Evolutionary conservation across 2,888 invertebrate genomes (phyloP), one percentile per base, ranked within the genome.

Genomic region (Cephus pulcher): DNA sequence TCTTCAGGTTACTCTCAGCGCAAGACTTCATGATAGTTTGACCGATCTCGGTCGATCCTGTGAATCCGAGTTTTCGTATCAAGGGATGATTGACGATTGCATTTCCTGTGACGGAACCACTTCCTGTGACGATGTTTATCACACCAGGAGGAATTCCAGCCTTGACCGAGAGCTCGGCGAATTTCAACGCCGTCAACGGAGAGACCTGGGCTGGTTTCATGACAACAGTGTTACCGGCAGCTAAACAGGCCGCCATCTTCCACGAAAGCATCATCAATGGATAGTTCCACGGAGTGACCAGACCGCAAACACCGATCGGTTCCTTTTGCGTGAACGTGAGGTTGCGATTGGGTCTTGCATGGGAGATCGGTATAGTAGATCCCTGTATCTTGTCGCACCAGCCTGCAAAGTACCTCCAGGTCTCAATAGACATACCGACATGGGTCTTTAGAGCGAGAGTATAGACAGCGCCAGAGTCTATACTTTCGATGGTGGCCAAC

Each of bases 211-310:
- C 98, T 0, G 99, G 99, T 92, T 99, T 99, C 91, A 98, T 97
- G 0, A 99, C 95, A 0, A 98, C 98, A 0, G 98, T 98, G 90
- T 99, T 99, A 68, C 99, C 99, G 12, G 98, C 98, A 0, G 98
- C 98, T 74, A 99, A 93, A 89, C 98, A 99, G 4, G 99, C 98
- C 0, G 98, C 98, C 98, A 98, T 98, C 92, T 99, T 99, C 98
- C 98, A 99, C 0, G 98, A 97, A 15, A 99, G 92, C 99, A 99
- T 99, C 99, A 99, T 99, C 12, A 99, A 93, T 0, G 99, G 99
- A 91, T 99, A 99, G 92, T 99, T 99, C 99, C 99, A 99, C 0
- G 99, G 98, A 0, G 98, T 98, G 30, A 99, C 95, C 30, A 99
- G 92, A 0, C 96, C 98, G 87, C 97, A 98, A 4, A 99, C 98